Conservation (phyloP, 2,797 vertebrate genomes). For the Antrozous pallidus region DNA sequence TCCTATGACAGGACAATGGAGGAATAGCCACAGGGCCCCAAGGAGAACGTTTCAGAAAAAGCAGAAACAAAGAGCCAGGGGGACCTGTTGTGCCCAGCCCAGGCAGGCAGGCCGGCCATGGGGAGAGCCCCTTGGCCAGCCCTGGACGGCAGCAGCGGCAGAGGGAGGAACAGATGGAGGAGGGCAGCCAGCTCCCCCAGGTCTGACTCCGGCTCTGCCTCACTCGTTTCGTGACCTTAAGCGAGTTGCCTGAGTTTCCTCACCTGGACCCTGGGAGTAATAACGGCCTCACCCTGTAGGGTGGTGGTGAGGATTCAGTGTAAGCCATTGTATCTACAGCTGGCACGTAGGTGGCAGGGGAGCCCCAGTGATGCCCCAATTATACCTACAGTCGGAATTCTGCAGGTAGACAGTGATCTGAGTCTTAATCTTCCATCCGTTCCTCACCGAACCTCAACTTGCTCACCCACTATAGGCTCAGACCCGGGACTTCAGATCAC, state of each 20-base stretch:
- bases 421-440: background rate
- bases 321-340: background rate
- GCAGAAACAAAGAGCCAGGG: background rate
- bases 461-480: background rate
- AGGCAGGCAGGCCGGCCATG: background rate
- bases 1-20: background rate
- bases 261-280: background rate
- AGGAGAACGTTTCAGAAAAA: background rate
- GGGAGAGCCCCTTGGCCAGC: background rate
- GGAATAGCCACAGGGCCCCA: background rate
- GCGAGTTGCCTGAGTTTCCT: background rate
- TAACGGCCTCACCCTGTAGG: background rate
- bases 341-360: background rate
- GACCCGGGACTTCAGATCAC: background rate
- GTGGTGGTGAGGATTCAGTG: background rate
- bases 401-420: fast-evolving
- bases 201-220: background rate
- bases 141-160: background rate
- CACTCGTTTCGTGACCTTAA: background rate
- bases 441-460: background rate
- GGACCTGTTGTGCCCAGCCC: background rate
- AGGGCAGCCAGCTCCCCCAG: fast-evolving
- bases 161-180: fast-evolving
- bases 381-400: background rate
- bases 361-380: fast-evolving